Evolutionary conservation across 2,888 invertebrate genomes (phyloP).

Genomic region (Cephus pulcher): DNA sequence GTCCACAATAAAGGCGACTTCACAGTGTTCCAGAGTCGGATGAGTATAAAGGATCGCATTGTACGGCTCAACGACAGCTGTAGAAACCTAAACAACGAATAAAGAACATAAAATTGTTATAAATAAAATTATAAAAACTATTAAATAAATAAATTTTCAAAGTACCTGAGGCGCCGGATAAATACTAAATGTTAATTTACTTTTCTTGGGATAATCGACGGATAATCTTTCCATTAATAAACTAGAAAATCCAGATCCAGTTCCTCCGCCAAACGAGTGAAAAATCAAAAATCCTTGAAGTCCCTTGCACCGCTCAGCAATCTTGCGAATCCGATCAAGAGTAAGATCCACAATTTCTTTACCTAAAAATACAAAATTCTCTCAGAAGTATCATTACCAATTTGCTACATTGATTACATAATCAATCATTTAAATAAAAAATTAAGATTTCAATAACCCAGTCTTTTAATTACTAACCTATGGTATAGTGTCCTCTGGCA

Average conservation of each 20-base stretch:
- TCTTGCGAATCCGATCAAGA: slow-evolving; percentile 82
- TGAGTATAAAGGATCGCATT: slow-evolving; percentile 62
- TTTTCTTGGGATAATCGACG: slow-evolving; percentile 94
- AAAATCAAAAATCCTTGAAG: slow-evolving; percentile 89
- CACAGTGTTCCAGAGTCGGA: slow-evolving; percentile 60
- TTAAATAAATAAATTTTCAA: not conserved
- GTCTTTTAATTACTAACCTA: slow-evolving; percentile 67
- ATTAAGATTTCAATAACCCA: not conserved
- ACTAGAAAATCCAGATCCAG: slow-evolving; percentile 92
- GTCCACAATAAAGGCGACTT: slow-evolving; percentile 61
- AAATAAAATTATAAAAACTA: not conserved
- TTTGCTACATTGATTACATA: not conserved
- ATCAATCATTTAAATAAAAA: not conserved
- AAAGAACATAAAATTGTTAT: not conserved
- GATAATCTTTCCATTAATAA: slow-evolving; percentile 92
- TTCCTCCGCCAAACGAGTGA: slow-evolving; percentile 92
- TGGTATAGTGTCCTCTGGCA: slow-evolving; percentile 91
- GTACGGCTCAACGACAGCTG: slow-evolving; percentile 61
- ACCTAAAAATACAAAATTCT: slow-evolving; percentile 65
- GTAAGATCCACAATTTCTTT: slow-evolving; percentile 90
- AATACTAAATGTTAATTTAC: slow-evolving; percentile 92
- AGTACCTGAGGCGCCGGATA: slow-evolving; percentile 92
- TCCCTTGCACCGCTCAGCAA: slow-evolving; percentile 92
- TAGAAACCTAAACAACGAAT: slow-evolving; percentile 61
- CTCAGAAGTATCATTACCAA: not conserved